Evolutionary conservation across 2,113 vertebrate species (phyloP), one percentile per base, ranked within the genome.

Genomic region (Aythya baeri): DNA sequence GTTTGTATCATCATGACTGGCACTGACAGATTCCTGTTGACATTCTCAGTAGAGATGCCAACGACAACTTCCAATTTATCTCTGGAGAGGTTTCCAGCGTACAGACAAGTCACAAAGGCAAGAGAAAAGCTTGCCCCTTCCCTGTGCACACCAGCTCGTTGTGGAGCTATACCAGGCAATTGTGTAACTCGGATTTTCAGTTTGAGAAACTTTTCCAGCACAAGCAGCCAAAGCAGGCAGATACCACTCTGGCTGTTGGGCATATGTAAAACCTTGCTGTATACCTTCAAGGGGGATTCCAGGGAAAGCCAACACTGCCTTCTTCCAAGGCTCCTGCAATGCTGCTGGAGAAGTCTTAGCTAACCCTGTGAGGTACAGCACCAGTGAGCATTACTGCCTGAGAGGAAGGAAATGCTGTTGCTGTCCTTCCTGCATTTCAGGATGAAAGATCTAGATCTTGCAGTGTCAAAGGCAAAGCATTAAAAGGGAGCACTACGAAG

Each of bases 51-150:
- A 36, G 58, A 92, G 58, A 91, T 1, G 20, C 54, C 54, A 73
- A 58, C 17, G 80, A 88, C 76, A 90, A 73, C 73, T 92, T 86
- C 61, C 75, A 85, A 43, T 88, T 91, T 83, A 44, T 80, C 78
- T 94, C 76, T 2, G 6, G 49, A 75, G 52, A 88, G 22, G 38
- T 43, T 91, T 87, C 77, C 52, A 74, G 68, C 58, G 80, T 57
- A 43, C 59, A 81, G 63, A 63, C 20, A 83, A 88, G 80, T 83
- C 82, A 86, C 75, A 83, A 74, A 71, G 67, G 52, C 38, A 59
- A 77, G 78, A 62, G 21, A 54, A 87, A 79, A 78, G 27, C 59
- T 81, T 54, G 25, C 8, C 43, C 55, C 26, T 52, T 59, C 21
- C 26, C 38, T 43, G 29, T 1, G 1, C 36, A 46, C 2, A 2